A percentile compares a stretch with the other conserved stretches of the same genome.
phyloP scores from a whole-genome alignment of 2,113 vertebrate genomes.

The Empidonax alnorum region DNA sequence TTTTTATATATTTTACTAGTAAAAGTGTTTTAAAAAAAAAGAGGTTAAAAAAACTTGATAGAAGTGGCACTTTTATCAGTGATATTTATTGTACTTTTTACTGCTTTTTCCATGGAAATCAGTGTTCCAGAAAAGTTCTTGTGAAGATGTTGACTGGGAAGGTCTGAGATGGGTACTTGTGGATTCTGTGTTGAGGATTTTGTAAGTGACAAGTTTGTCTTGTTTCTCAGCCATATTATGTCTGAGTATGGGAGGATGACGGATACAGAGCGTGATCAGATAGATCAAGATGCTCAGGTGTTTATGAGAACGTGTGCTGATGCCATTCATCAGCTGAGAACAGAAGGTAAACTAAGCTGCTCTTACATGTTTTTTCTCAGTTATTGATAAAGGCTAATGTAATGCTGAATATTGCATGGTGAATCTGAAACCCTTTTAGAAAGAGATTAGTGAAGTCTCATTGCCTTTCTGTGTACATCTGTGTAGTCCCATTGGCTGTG shows the following conservation, averaged over 20 bases:
- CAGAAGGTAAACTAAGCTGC: slow-evolving; percentile 79
- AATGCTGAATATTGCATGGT: not conserved
- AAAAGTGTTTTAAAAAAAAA: not conserved
- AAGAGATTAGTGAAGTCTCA: not conserved
- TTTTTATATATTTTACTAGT: not conserved
- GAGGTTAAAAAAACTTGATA: not conserved
- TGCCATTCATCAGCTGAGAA: slow-evolving; percentile 89
- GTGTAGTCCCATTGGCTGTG: not conserved
- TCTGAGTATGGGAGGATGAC: slow-evolving; percentile 92
- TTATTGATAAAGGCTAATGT: not conserved
- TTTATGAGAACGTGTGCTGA: slow-evolving; percentile 95
- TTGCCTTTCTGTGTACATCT: not conserved
- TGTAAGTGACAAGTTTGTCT: not conserved
- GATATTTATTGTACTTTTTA: not conserved
- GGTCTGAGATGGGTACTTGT: not conserved
- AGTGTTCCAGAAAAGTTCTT: not conserved
- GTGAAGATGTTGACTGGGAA: not conserved
- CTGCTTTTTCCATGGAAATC: not conserved
- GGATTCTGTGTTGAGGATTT: not conserved
- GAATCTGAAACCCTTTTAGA: not conserved
- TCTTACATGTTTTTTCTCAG: not conserved
- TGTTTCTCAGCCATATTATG: slow-evolving; percentile 81
- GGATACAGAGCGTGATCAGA: slow-evolving; percentile 93
- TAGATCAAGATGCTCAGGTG: slow-evolving; percentile 96
- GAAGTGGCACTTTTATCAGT: not conserved